Base-by-base conservation (phyloP, 2,888 invertebrate genomes). In the Timandra comae region DNA sequence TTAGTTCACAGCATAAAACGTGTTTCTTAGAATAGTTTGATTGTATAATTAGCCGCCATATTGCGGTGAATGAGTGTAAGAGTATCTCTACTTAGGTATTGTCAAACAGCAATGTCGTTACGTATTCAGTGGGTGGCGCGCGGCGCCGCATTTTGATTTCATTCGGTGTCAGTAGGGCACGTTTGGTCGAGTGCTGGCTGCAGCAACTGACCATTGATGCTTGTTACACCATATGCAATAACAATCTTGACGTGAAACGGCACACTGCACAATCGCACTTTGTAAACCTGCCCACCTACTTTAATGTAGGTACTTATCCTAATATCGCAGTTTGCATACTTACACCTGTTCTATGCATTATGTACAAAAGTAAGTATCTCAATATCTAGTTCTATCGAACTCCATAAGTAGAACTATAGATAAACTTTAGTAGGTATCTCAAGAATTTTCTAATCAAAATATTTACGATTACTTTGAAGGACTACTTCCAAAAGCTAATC, bases 121-220 rank as follows among this genome's bases (percentile, higher is more conserved):
- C 50, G 63, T 75, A 72, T 70, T 67, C 67, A 50, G 50, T 54
- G 40, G 49, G 49, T 46, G 49, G 51, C 47, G 55, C 24, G 8
- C 58, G 50, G 43, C 61, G 59, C 58, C 59, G 63, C 64, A 63
- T 71, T 72, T 71, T 72, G 63, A 67, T 75, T 77, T 69, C 58
- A 53, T 73, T 78, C 61, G 66, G 75, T 79, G 81, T 78, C 71
- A 80, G 76, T 78, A 63, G 81, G 76, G 56, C 76, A 72, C 63
- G 63, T 58, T n/a, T 67, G 57, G 61, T 54, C 50, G 60, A 50
- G 56, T 58, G 62, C 60, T 56, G 48, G 51, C 59, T 58, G 59
- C 63, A 62, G 51, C 46, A 35, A 49, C 41, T 33, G 22, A 28
- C 22, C 7, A 33, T 22, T 20, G 37, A 45, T 29, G 37, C 34